Evolutionary conservation across 2,113 vertebrate species (phyloP), one percentile per base, ranked within the genome.

Genomic region (Lota lota): DNA sequence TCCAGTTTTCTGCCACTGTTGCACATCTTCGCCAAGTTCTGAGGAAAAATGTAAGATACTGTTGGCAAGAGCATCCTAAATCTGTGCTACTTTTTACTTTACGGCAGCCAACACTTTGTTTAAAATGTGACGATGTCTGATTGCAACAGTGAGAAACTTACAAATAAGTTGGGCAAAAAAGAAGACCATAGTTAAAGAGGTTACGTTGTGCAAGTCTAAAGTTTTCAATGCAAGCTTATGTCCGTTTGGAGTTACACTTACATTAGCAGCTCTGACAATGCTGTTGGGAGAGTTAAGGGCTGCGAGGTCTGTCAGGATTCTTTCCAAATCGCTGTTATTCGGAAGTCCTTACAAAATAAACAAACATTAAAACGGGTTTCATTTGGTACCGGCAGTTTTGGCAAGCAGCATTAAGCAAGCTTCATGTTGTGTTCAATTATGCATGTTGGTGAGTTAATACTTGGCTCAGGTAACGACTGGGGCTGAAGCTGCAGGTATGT

Each of bases 281-380:
- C 94, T 97, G 85, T 94, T 96, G 62, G 96, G 97, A 81, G 97
- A 99, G 92, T 96, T 95, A 68, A 98, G 91, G 67, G 89, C 95
- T 68, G 95, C 93, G 0, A 99, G 93, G 53, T 98, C 95, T 0
- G 93, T 95, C 57, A 98, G 90, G 78, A 98, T 95, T 74, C 87
- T 91, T 83, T 94, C 92, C 76, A 99, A 90, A 84, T 98, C 95
- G 61, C 90, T 83, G 71, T 93, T 90, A 22, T 81, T 76, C 2
- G 77, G 66, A 68, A 5, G 63, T 59, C 81, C 87, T 87, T 69
- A 47, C 11, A 64, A 72, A 82, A 67, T 51, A 66, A 22, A 67
- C 19, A 64, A 51, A 17, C 15, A n/a, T 64, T 18, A 4, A 70
- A 3, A 69, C 5, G 20, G 36, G 69, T 47, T 60, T 50, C 21